Conservation (phyloP, 1,140 invertebrate species). For the Drosophila truncata region DNA sequence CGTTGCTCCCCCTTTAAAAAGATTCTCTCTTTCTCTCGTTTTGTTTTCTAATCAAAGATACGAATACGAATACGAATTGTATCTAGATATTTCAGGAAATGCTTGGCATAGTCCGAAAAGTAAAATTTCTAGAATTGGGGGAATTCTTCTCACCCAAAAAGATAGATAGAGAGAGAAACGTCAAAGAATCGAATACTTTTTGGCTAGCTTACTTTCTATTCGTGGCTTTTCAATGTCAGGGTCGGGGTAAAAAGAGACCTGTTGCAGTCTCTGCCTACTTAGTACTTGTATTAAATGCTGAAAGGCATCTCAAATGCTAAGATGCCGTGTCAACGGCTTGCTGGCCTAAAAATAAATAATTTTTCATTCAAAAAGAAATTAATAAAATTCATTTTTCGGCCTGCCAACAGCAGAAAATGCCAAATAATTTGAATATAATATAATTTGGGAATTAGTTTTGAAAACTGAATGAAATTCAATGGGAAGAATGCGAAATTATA, state of each 20-base stretch:
- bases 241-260: conserved; percentile 21
- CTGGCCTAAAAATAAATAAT: conserved; percentile 33
- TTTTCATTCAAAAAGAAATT: conserved; percentile 24
- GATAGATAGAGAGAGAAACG: background rate
- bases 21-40: background rate
- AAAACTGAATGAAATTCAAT: conserved; percentile 17
- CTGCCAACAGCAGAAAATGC: conserved; percentile 15
- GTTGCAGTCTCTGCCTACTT: conserved; percentile 12
- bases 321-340: conserved; percentile 54
- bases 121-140: conserved; percentile 38
- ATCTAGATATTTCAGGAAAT: conserved; percentile 38
- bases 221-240: conserved; percentile 61
- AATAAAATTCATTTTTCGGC: conserved; percentile 34
- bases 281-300: conserved; percentile 2
- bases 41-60: conserved; percentile 18
- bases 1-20: conserved; percentile 35
- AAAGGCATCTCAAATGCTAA: conserved; percentile 15
- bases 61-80: conserved; percentile 12
- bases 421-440: conserved; percentile 9
- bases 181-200: conserved; percentile 44
- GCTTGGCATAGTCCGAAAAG: conserved; percentile 41
- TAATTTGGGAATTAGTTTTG: conserved; percentile 1
- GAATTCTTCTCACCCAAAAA: conserved; percentile 24
- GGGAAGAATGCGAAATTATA: background rate
- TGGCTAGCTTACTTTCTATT: conserved; percentile 49